Evolutionary conservation across 2,888 invertebrate genomes (phyloP).

Genomic region (Ennomos fuscantarius): DNA sequence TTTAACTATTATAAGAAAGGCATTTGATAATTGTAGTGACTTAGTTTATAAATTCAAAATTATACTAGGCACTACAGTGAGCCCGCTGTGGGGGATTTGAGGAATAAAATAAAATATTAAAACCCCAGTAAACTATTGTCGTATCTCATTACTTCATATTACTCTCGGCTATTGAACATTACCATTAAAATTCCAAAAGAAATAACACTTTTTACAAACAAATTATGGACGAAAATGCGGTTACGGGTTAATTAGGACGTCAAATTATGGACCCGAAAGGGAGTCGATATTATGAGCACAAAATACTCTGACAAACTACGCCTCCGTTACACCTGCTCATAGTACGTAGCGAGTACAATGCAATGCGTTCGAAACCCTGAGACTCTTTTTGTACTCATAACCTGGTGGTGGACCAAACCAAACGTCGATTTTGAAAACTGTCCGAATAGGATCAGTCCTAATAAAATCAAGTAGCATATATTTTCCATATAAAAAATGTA

Average conservation of each 20-base stretch:
- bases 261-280: conserved; percentile 17
- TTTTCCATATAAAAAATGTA: not conserved
- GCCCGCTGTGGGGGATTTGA: conserved; percentile 42
- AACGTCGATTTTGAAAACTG: no score
- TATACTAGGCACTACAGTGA: conserved; percentile 60
- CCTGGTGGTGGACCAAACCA: no score
- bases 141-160: conserved; percentile 27
- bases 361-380: no score
- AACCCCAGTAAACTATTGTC: conserved; percentile 42
- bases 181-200: not conserved
- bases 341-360: not conserved
- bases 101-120: conserved; percentile 11
- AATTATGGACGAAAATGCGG: conserved; percentile 36
- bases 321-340: not conserved
- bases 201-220: not conserved
- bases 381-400: no score
- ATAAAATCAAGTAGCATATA: no score
- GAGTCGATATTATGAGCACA: not conserved
- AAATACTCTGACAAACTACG: not conserved
- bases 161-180: conserved; percentile 4
- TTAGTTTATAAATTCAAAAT: conserved; percentile 43
- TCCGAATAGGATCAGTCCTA: not conserved
- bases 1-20: conserved; percentile 50
- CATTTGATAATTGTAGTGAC: conserved; percentile 48
- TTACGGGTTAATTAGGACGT: conserved; percentile 37